Conservation (phyloP, 2,888 invertebrate genomes). For the Mimas tiliae region DNA sequence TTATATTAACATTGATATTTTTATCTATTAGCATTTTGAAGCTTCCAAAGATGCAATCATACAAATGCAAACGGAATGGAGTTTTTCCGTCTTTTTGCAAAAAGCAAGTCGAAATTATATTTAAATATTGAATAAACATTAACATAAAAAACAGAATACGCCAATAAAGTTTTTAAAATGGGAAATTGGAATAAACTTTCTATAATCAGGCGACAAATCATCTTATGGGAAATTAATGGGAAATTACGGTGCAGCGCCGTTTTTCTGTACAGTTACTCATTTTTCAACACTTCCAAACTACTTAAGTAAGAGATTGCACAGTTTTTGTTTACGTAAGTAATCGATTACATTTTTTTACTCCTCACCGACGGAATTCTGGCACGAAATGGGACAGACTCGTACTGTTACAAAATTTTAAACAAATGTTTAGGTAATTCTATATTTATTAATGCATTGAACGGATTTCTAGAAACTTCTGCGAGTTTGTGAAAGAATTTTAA, state of each 20-base stretch:
- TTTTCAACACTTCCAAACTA: constrained; percentile 27
- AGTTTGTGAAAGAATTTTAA: background rate
- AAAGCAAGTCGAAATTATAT: too few species aligned
- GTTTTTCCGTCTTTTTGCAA: background rate
- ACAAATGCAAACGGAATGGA: background rate
- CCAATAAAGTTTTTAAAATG: background rate
- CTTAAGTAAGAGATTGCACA: constrained; percentile 34
- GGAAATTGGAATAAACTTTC: constrained; percentile 14
- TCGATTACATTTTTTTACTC: constrained; percentile 41
- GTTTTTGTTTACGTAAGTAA: constrained; percentile 39
- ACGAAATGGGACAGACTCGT: constrained; percentile 34
- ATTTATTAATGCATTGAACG: background rate
- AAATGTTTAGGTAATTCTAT: constrained; percentile 15
- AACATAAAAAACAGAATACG: background rate
- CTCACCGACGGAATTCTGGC: constrained; percentile 39
- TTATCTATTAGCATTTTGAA: background rate
- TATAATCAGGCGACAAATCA: constrained; percentile 15
- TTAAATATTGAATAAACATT: background rate
- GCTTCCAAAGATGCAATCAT: background rate
- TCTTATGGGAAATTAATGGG: constrained; percentile 23
- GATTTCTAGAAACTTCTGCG: constrained; percentile 9
- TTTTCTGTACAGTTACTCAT: constrained; percentile 18
- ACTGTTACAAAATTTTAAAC: constrained; percentile 25
- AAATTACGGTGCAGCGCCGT: constrained; percentile 6
- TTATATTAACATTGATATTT: background rate